phyloP scores from a whole-genome alignment of 1,140 invertebrate genomes.

The Notospermus geniculatus region DNA sequence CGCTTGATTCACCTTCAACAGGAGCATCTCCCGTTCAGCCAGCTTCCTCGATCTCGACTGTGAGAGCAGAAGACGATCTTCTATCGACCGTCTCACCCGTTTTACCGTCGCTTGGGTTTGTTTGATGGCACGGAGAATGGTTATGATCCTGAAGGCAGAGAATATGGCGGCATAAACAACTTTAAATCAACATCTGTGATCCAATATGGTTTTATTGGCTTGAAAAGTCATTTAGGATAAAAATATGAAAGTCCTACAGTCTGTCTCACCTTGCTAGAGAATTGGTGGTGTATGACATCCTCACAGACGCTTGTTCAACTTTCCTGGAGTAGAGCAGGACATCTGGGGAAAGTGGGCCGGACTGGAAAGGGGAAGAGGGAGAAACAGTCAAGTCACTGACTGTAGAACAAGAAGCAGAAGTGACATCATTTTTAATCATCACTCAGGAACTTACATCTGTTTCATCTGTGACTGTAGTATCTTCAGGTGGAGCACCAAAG shows the following conservation, averaged over 20 bases:
- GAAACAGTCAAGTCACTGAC: too few relatives aligned
- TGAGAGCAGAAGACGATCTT: constrained; percentile 47
- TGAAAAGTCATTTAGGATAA: too few relatives aligned
- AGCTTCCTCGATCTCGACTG: constrained; percentile 37
- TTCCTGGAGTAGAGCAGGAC: not conserved
- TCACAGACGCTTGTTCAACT: constrained; percentile 32
- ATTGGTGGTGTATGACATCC: constrained; percentile 65
- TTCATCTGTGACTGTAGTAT: constrained; percentile 26
- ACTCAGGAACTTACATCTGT: not conserved
- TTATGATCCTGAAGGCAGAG: constrained; percentile 58
- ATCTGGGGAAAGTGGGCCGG: too few relatives aligned
- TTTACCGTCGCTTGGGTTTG: constrained; percentile 61
- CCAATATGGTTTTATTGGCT: too few relatives aligned
- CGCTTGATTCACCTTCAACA: constrained; percentile 43
- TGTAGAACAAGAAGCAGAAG: too few relatives aligned
- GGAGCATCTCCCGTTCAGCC: constrained; percentile 39
- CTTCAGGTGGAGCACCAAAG: constrained; percentile 59
- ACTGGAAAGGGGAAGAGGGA: too few relatives aligned
- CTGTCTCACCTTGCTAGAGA: constrained; percentile 64
- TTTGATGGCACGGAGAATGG: constrained; percentile 62
- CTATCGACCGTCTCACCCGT: constrained; percentile 59
- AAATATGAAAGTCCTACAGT: too few relatives aligned
- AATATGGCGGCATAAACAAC: too few relatives aligned
- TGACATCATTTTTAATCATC: too few relatives aligned
- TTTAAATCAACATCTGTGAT: too few relatives aligned